Percentiles rank a stretch among this genome's conserved stretches.
Conservation (phyloP, 2,888 invertebrate species). For the Hesperia comma region DNA sequence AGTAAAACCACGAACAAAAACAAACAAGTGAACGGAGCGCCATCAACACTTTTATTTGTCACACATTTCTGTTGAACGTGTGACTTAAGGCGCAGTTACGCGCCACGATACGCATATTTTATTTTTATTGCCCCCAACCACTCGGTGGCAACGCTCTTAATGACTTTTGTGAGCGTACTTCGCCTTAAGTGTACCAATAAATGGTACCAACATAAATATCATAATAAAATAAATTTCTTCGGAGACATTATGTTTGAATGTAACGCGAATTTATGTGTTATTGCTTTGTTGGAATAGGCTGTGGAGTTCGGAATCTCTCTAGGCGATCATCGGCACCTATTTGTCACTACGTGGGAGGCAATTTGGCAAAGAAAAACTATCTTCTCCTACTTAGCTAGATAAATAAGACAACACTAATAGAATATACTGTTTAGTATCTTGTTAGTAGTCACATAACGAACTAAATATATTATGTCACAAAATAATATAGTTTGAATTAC, state of each 20-base stretch:
- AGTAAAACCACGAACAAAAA: slow-evolving; percentile 28
- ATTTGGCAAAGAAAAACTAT: slow-evolving; percentile 32
- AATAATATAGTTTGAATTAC: slow-evolving; percentile 13
- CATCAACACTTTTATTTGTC: slow-evolving; percentile 51
- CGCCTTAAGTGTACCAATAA: slow-evolving; percentile 58
- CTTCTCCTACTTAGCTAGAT: slow-evolving; percentile 9
- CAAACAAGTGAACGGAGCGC: slow-evolving; percentile 48
- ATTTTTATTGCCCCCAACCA: slow-evolving; percentile 59
- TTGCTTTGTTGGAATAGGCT: slow-evolving; percentile 23
- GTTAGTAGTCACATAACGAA: slow-evolving; percentile 11
- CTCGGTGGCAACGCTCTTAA: slow-evolving; percentile 55
- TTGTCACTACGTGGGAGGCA: slow-evolving; percentile 20
- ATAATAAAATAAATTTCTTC: slow-evolving; percentile 40
- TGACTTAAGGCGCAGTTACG: slow-evolving; percentile 57
- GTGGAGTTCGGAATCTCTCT: slow-evolving; percentile 4
- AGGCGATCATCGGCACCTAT: slow-evolving; percentile 24
- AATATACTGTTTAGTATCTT: not conserved
- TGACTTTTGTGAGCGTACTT: slow-evolving; percentile 53
- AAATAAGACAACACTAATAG: slow-evolving; percentile 29
- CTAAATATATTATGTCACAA: slow-evolving; percentile 21
- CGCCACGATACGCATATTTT: slow-evolving; percentile 63
- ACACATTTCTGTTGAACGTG: slow-evolving; percentile 54
- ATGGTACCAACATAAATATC: slow-evolving; percentile 45
- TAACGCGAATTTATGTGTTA: slow-evolving; percentile 31
- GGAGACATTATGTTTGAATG: slow-evolving; percentile 31